Base-by-base conservation (phyloP, 2,888 invertebrate genomes). In the Daptonema setosum region DNA sequence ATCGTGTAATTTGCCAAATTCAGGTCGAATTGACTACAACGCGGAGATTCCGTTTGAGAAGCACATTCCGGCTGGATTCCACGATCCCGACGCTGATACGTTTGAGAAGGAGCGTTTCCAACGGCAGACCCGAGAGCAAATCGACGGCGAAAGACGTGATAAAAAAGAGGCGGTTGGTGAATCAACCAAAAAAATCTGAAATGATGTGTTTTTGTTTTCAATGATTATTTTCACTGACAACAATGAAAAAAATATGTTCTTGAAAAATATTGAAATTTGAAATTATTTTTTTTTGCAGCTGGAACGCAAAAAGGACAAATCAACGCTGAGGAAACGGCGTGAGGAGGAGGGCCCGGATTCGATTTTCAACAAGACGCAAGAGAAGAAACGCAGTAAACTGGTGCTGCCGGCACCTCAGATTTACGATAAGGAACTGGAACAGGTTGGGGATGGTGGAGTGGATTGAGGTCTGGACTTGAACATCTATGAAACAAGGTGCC, bases 361-460 rank as follows among this genome's bases (percentile, higher is more conserved):
- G 11, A 66, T 69, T n/a, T 70, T 69, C 58, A 56, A 60, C 1
- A 61, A 67, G 54, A 88, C 90, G 71, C 91, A 90, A 0, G 81
- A 84, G 1, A 81, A 83, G 62, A 93, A 93, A 70, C 78, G 93
- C 56, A 90, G 88, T 62, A 97, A 97, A 72, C 78, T 99, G 35
- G 91, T 97, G 28, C 72, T 99, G 55, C 95, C 97, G 0, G 83
- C 85, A 63, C 95, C 97, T 0, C 95, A 97, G 74, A 93, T 97
- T 58, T 83, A 90, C 0, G 95, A 97, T 71, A 79, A 79, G 71
- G 78, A 78, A 59, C 65, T 78, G 53, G 78, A 78, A 62, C 75
- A 77, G 66, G 80, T 81, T 59, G 63, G 52, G n/a, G n/a, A n/a
- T n/a, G n/a, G n/a, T n/a, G 5, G n/a, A n/a, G n/a, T n/a, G n/a